Evolutionary conservation across 53 echinoderm and acorn worm species (phyloP).

Genomic region (Antedon mediterranea): DNA sequence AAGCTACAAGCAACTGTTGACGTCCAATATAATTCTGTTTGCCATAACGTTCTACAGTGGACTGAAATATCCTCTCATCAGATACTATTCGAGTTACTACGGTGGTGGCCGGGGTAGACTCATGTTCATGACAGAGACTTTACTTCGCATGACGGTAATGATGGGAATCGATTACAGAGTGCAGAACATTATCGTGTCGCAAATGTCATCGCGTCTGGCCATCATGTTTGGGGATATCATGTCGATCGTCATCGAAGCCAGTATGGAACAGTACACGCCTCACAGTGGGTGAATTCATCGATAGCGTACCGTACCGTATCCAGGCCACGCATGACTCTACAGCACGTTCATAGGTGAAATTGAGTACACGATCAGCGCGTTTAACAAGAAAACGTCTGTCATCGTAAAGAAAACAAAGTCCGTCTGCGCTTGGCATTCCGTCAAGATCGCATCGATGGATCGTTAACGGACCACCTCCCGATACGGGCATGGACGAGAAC

Average conservation of each 20-base stretch:
- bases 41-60: background rate
- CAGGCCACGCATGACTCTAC: background rate
- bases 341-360: background rate
- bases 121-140: background rate
- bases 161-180: background rate
- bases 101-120: background rate
- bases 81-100: background rate
- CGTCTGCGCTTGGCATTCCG: background rate
- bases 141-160: background rate
- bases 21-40: background rate
- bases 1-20: background rate
- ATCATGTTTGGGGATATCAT: background rate
- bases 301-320: background rate
- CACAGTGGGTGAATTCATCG: background rate
- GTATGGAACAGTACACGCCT: background rate
- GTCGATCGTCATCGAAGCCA: background rate
- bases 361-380: background rate
- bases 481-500: background rate
- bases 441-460: background rate
- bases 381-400: background rate
- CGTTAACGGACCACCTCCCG: background rate
- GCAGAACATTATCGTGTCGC: background rate
- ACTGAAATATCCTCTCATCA: background rate
- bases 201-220: background rate
- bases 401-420: background rate